Base-by-base conservation (phyloP, 2,113 vertebrate species). In the Bufo gargarizans region DNA sequence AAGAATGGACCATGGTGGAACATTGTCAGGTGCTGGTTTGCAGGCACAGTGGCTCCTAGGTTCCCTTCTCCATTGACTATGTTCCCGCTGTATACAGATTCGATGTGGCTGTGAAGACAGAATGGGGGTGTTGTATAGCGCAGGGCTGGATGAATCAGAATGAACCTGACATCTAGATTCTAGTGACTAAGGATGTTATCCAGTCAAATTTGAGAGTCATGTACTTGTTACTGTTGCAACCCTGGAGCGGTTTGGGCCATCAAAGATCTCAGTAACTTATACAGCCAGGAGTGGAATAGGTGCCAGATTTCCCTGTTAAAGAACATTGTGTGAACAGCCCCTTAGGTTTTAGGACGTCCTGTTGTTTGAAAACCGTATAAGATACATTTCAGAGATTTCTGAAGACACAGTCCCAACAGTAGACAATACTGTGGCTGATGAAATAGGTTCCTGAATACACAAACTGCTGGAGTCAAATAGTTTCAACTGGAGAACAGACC, bases 51-150 rank as follows among this genome's bases (percentile, higher is more conserved):
- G 81, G 63, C 6, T 67, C 61, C 45, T 84, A 71, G 47, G 50
- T 83, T n/a, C 45, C 81, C 81, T 50, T 83, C 6, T 83, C 9
- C 82, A 71, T n/a, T 84, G 47, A n/a, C 20, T 84, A 84, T 84
- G 20, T 69, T 84, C n/a, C 63, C 63, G 33, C n/a, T 69, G 20
- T 53, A 65, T 71, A 84, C 63, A 84, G 47, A 50, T 17, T 69
- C 20, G 16, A 83, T 22, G 81, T 16, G 61, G 20, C 82, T 84
- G 63, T 55, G n/a, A 84, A 84, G 49, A 84, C n/a, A 84, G 63
- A 71, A 84, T 49, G 47, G 63, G 79, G 78, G 63, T 33, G 63
- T 69, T 49, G 63, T n/a, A 69, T 84, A 69, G 82, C n/a, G 49
- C 63, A 50, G 63, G 63, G 82, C 63, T 71, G 56, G 12, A 81